Evolutionary conservation across 1,140 invertebrate species (phyloP), one percentile per base, ranked within the genome.

Genomic region (Drosophila ogumai): DNA sequence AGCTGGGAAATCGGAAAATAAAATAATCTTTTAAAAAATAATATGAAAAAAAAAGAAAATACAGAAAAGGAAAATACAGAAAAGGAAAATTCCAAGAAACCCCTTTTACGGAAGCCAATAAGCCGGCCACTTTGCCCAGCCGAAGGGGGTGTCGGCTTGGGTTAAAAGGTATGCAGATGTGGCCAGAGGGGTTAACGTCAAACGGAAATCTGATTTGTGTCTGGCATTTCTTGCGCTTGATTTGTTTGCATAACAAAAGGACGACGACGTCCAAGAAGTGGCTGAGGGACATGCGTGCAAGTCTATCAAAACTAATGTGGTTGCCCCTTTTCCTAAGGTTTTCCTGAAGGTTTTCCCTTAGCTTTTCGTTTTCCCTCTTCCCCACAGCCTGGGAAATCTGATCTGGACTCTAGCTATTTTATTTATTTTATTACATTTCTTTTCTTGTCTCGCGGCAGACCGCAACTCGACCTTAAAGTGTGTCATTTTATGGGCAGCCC

Each of bases 181-280:
- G 43, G 13, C 34, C 13, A 17, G 34, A 34, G 36, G 34, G n/a
- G 47, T 28, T 28, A 28, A 44, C 66, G 67, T 82, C 76, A 71
- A 69, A 76, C 77, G 84, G 85, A 90, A 78, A 90, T 90, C 85
- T 77, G 85, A 88, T 90, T 90, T 90, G 85, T 75, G 78, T 68
- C 44, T 58, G 65, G 79, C 65, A 80, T 65, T 74, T 66, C 56
- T 55, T 75, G 46, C 50, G 79, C 69, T 71, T 81, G 82, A 85
- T 85, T 85, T 85, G 81, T 75, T 78, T 66, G 81, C 77, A 85
- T 66, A 82, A 82, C 66, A 72, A 77, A 66, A 60, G 75, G 34
- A 43, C 40, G 34, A 32, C 41, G n/a, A 38, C 47, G 46, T 28
- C 54, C 40, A 43, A 78, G 69, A 52, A 79, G 67, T 73, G 68